A percentile compares a stretch with the other conserved stretches of the same genome.
These are phyloP conservation scores for Carterocephalus palaemon DNA, from an alignment of 2,888 invertebrate species.

Conservation along the genomic window DNA sequence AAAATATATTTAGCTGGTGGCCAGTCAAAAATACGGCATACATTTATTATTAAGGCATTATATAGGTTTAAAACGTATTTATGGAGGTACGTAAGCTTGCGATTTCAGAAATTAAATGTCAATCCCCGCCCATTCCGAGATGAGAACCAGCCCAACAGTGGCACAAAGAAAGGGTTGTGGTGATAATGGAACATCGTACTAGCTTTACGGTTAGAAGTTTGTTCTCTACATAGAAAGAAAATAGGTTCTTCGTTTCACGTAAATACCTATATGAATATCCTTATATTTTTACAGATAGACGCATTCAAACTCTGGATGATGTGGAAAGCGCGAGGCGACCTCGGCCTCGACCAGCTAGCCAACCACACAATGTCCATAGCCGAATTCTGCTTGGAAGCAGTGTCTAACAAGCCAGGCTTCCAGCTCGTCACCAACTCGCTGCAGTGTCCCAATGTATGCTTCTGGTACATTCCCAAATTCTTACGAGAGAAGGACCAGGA, in stretches of 20 bases:
- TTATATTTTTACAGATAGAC: conserved; percentile 83
- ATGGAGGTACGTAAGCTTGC: no score
- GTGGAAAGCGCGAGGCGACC: conserved; percentile 89
- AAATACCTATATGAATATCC: no score
- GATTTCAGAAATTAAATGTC: no score
- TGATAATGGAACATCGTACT: no score
- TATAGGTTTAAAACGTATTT: no score
- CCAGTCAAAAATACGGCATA: no score
- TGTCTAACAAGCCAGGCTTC: conserved; percentile 78
- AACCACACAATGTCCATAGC: conserved; percentile 83
- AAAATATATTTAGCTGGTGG: no score
- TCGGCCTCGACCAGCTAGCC: conserved; percentile 78
- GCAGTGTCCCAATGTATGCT: conserved; percentile 92
- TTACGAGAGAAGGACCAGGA: conserved; percentile 65
- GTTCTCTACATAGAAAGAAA: not conserved
- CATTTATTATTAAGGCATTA: no score
- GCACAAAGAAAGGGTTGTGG: no score
- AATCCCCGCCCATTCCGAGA: no score
- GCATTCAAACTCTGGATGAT: conserved; percentile 95
- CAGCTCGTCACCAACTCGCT: conserved; percentile 76
- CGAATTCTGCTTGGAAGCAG: conserved; percentile 74
- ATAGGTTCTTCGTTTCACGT: not conserved
- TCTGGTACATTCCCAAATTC: conserved; percentile 89
- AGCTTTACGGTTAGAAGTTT: no score
- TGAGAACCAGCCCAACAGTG: no score